phyloP scores from a whole-genome alignment of 2,113 vertebrate genomes.

The Cryptomyrus ogoouensis region DNA sequence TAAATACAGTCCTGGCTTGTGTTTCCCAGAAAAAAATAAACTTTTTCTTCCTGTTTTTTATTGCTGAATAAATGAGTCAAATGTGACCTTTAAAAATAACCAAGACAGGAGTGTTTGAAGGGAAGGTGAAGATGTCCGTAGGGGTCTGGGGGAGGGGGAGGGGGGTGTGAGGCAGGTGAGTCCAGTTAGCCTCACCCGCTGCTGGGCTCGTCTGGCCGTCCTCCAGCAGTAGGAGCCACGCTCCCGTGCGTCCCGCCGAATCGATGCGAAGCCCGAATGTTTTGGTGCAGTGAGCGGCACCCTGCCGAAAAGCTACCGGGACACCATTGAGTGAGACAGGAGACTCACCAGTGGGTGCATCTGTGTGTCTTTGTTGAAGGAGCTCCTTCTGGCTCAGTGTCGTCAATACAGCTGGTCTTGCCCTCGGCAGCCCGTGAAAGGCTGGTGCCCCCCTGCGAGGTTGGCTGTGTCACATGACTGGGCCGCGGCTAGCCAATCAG shows the following conservation, averaged over 20 bases:
- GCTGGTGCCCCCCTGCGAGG: background rate
- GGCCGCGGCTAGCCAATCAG: background rate
- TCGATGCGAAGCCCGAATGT: constrained; percentile 30
- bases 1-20: background rate
- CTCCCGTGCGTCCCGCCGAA: constrained; percentile 19
- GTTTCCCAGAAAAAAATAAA: background rate
- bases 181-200: constrained; percentile 17
- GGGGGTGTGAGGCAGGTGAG: background rate
- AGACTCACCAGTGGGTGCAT: constrained; percentile 22
- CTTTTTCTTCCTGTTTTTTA: constrained; percentile 23
- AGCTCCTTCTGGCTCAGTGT: constrained; percentile 24
- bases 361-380: constrained; percentile 18
- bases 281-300: constrained; percentile 23
- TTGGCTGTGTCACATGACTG: constrained; percentile 2
- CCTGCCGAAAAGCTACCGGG: constrained; percentile 22
- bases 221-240: background rate
- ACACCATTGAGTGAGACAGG: constrained; percentile 19
- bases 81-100: constrained; percentile 34
- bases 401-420: constrained; percentile 21
- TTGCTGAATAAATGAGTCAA: constrained; percentile 26
- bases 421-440: background rate
- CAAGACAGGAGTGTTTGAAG: background rate
- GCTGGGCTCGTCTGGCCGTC: constrained; percentile 18
- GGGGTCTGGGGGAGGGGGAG: background rate
- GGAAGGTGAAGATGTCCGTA: background rate